Evolutionary conservation across 2,797 vertebrate genomes (phyloP), one percentile per base, ranked within the genome.

Genomic region (Sciaenops ocellatus): DNA sequence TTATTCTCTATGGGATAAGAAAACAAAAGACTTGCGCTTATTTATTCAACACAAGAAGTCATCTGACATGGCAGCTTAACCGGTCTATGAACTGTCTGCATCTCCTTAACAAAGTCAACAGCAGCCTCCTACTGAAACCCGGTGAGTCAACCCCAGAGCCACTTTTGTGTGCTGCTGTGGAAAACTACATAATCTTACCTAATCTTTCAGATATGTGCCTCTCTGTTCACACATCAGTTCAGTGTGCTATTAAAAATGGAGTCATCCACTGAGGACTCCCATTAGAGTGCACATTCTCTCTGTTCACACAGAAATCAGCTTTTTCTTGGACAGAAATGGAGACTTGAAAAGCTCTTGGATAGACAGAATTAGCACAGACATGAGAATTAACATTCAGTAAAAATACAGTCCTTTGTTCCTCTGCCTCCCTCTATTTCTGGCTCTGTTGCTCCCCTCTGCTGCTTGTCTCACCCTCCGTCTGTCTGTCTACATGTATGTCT

Each of bases 331-430:
- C 38, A 57, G 64, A 74, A 63, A 73, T 34, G 46, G 68, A 3
- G 4, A 34, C 41, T 1, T 65, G 8, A 69, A 5, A 67, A 67
- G 51, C 16, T 69, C 38, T 50, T 68, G 28, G 12, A 70, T 5
- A 11, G 66, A 71, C 44, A 69, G 48, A 72, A 80, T 60, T 41
- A 65, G 48, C 60, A 38, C 1, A 24, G 22, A 78, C 24, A 30
- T 10, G 47, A 75, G 62, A 78, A 73, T 64, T 67, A 76, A 69
- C 61, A 74, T 42, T 51, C 46, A 69, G 72, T 65, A 64, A 76
- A 88, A 75, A 85, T 70, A 66, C 78, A 24, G 59, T 62, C 62
- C 68, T 84, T 86, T 85, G 77, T 89, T 71, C 81, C 59, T 56
- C 44, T 22, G 61, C 10, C 67, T 50, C 44, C 72, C 48, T 65